These are phyloP conservation scores for Halichoerus grypus DNA, from an alignment of 2,113 vertebrate genomes.

Conservation along the genomic window DNA sequence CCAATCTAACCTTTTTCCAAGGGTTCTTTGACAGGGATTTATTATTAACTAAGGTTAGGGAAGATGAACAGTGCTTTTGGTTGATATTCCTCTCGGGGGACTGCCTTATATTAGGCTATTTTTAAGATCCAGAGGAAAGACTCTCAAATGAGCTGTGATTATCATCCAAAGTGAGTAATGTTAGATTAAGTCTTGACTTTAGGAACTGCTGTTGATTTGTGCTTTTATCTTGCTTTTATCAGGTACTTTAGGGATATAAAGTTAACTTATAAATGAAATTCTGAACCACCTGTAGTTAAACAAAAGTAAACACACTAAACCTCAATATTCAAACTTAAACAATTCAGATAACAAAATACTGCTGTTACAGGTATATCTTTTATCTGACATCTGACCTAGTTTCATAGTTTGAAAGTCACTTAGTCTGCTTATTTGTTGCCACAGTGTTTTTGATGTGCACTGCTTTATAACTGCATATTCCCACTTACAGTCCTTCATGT, in stretches of 20 bases:
- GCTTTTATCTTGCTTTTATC: neutral
- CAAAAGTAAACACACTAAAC: neutral
- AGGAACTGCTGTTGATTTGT: neutral
- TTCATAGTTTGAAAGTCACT: conserved; percentile 61
- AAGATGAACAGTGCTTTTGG: neutral
- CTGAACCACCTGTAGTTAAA: neutral
- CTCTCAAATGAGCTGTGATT: conserved; percentile 43
- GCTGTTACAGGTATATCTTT: neutral
- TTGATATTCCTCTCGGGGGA: neutral
- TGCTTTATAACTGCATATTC: neutral
- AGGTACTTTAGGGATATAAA: neutral
- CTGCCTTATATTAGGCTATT: neutral
- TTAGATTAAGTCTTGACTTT: neutral
- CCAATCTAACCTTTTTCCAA: neutral
- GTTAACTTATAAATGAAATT: conserved; percentile 1
- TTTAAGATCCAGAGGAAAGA: neutral
- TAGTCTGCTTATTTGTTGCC: neutral
- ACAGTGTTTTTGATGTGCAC: conserved; percentile 18
- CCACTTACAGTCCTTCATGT: conserved; percentile 42
- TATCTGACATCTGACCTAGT: conserved; percentile 43
- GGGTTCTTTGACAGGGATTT: neutral
- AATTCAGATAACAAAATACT: neutral
- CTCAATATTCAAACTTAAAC: neutral
- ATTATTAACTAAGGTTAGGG: neutral
- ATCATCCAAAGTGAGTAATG: neutral